phyloP scores from a whole-genome alignment of 2,113 vertebrate species.

The Antennarius striatus region DNA sequence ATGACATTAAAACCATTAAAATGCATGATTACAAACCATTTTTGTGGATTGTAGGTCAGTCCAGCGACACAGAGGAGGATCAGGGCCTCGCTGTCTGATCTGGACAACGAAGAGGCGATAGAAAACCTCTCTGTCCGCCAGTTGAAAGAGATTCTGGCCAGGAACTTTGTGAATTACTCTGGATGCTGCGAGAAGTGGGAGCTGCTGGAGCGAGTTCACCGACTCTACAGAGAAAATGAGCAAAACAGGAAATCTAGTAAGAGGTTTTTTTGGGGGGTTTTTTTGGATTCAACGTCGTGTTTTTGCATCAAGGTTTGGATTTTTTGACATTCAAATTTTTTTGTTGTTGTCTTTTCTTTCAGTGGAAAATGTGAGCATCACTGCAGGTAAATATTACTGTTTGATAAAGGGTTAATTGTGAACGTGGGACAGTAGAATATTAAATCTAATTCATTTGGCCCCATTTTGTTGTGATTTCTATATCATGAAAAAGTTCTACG shows the following conservation, averaged over 20 bases:
- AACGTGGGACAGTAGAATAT: too few species aligned
- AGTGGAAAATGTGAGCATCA: constrained; percentile 84
- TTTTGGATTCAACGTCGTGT: not conserved
- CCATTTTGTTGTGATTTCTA: not conserved
- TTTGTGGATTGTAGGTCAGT: constrained; percentile 74
- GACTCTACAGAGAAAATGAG: constrained; percentile 91
- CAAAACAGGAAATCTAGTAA: constrained; percentile 92
- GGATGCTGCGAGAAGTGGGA: constrained; percentile 99
- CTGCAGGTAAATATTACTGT: constrained; percentile 73
- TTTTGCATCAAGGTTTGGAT: not conserved
- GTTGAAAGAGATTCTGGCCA: constrained; percentile 95
- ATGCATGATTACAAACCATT: too few species aligned
- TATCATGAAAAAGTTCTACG: not conserved
- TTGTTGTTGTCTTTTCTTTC: constrained; percentile 20
- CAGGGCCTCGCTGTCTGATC: constrained; percentile 91
- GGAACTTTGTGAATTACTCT: constrained; percentile 97
- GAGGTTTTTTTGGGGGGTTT: constrained; percentile 26
- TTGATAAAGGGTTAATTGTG: not conserved
- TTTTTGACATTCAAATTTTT: not conserved
- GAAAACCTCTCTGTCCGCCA: constrained; percentile 92
- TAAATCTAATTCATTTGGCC: not conserved
- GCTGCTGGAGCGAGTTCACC: constrained; percentile 93
- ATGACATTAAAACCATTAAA: not conserved
- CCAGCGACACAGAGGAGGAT: constrained; percentile 84
- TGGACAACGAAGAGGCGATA: constrained; percentile 89